Conservation (phyloP, 2,888 invertebrate species). For the Protonemura montana region DNA sequence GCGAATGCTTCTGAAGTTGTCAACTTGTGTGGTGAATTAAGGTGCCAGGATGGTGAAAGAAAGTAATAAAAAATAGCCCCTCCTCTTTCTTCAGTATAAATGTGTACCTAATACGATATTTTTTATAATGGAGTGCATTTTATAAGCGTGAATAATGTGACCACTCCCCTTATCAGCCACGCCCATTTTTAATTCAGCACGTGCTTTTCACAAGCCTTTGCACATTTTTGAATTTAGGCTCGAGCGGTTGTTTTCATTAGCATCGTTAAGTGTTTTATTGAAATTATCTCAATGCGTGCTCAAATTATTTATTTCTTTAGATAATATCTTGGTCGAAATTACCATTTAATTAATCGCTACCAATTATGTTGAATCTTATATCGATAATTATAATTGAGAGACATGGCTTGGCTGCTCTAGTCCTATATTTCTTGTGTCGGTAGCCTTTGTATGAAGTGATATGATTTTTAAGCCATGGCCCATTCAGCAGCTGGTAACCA, state of each 20-base stretch:
- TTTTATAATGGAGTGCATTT: conserved; percentile 7
- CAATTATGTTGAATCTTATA: neutral
- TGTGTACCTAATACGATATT: conserved; percentile 23
- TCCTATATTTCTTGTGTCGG: neutral
- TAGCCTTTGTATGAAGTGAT: neutral
- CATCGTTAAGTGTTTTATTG: conserved; percentile 12
- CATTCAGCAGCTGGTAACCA: no score
- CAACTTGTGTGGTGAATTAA: conserved; percentile 1
- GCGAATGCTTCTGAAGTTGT: neutral
- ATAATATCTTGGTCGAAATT: neutral
- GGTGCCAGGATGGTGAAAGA: conserved; percentile 28
- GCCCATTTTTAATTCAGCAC: conserved; percentile 33
- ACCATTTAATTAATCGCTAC: conserved; percentile 12
- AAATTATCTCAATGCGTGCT: conserved; percentile 12
- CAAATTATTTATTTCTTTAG: neutral
- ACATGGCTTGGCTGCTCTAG: neutral
- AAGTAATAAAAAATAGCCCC: conserved; percentile 42
- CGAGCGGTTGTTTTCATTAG: neutral
- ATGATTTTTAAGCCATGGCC: neutral
- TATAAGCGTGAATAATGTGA: conserved; percentile 18
- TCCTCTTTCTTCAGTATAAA: conserved; percentile 36
- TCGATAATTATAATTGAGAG: neutral
- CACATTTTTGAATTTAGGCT: neutral
- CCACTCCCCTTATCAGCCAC: conserved; percentile 47
- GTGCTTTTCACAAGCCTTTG: neutral